Evolutionary conservation across 2,113 vertebrate species (phyloP), one percentile per base, ranked within the genome.

Genomic region (Albula glossodonta): DNA sequence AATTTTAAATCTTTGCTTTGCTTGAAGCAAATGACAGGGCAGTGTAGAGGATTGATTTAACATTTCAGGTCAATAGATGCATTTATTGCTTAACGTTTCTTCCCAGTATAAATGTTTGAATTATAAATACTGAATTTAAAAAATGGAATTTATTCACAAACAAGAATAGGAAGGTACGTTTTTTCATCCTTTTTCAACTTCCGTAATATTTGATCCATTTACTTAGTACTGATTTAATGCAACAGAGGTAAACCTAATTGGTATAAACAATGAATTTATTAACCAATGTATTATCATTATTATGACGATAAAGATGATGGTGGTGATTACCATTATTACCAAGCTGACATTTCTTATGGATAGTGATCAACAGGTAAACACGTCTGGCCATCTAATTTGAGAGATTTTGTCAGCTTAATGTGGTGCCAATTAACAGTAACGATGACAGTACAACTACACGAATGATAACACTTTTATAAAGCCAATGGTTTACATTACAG

Each of bases 401-500:
- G 8, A 31, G 70, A 74, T 25, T 74, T 25, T 74, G 70, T 10
- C 70, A 31, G 70, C 22, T 66, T 7, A 19, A n/a, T 74, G 17
- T 74, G 70, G 60, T 7, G 17, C 1, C 17, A 66, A 74, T 1
- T 0, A 17, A 79, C 78, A 79, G 6, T 19, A 79, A 79, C 49
- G 7, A 79, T 11, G 22, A 77, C 9, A n/a, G 2, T 78, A 11
- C 74, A 79, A 22, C 57, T 56, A 77, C 31, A 5, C 10, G 63
- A 31, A 79, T 41, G 15, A 74, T 51, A 52, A 85, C 52, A 84
- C n/a, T 25, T 60, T 87, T 50, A 77, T 56, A 89, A 89, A 87
- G 82, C 50, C 57, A 83, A 82, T 89, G 85, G 90, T 88, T 90
- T 90, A 41, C 77, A 81, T 81, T 84, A 80, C 60, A 86, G 51